Evolutionary conservation across 1,140 invertebrate genomes (phyloP), one percentile per base, ranked within the genome.

Genomic region (Ladona fulva): DNA sequence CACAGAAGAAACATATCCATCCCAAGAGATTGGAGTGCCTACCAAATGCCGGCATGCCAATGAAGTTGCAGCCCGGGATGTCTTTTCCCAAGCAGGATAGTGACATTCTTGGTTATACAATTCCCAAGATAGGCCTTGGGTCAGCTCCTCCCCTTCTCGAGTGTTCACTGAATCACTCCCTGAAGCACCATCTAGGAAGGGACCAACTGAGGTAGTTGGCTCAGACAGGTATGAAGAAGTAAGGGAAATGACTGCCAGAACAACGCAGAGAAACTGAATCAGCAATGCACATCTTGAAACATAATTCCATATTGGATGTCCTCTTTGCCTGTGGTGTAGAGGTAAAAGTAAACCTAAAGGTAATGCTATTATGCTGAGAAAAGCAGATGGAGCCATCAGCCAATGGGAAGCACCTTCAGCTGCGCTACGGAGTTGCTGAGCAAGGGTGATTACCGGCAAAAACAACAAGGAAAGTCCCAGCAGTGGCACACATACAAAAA

Each of bases 401-500:
- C 29, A 42, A 24, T 25, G 19, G 74, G 24, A 75, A 5, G 24
- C 29, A 16, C 74, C 74, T 75, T 75, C 74, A 5, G 24, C 24
- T 8, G 74, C 74, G 24, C 24, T 75, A 24, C 24, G 74, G 74
- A 25, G n/a, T 24, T 75, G 74, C 24, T 42, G 37, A 24, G 74
- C 44, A 74, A 91, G 87, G 8, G 93, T 92, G 10, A 92, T 87
- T 14, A 93, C 87, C 0, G 93, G 93, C 42, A 95, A 84, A 1
- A 93, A 85, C 0, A 94, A 85, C 0, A 91, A 92, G 0, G 91
- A 89, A 24, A 95, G 84, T 0, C 92, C 92, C n/a, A 92, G 90
- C 0, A 94, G 84, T 0, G 93, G 93, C 37, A 95, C 81, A 80
- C 94, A 94, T 0, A 94, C 82, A 0, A 94, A 90, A 37, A 93